These are phyloP conservation scores for Rhinoptilus africanus DNA, from an alignment of 2,113 vertebrate species.

Conservation along the genomic window DNA sequence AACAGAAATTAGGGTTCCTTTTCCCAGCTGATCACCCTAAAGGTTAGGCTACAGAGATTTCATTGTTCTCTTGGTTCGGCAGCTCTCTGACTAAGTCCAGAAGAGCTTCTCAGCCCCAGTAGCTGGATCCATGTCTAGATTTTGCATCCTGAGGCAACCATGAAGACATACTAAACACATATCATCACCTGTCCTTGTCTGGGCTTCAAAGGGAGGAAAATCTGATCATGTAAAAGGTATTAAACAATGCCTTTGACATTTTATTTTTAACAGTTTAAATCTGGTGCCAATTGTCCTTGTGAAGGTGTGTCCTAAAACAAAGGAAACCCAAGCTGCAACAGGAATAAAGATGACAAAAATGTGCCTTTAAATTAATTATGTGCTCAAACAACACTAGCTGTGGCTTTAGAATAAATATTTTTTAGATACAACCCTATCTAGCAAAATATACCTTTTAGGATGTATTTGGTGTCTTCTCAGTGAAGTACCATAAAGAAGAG, in stretches of 20 bases:
- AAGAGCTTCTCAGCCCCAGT: neutral
- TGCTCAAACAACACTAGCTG: neutral
- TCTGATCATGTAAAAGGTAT: neutral
- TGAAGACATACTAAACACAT: neutral
- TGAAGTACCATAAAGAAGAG: neutral
- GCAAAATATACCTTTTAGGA: neutral
- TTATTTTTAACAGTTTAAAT: neutral
- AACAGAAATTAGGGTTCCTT: neutral
- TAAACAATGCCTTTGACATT: fast-evolving
- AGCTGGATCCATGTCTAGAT: neutral
- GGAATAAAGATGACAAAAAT: neutral
- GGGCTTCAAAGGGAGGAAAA: neutral
- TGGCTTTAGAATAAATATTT: neutral
- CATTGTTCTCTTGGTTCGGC: neutral
- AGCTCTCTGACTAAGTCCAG: neutral
- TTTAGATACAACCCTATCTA: neutral
- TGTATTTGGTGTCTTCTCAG: neutral
- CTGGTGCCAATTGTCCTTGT: neutral
- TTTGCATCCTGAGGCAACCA: neutral
- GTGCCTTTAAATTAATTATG: neutral
- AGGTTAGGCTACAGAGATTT: neutral
- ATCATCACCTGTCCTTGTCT: neutral
- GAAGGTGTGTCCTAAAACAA: neutral
- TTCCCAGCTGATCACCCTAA: neutral
- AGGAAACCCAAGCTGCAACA: neutral